These are phyloP conservation scores for Ochropleura plecta DNA, from an alignment of 2,888 invertebrate genomes.

Conservation along the genomic window DNA sequence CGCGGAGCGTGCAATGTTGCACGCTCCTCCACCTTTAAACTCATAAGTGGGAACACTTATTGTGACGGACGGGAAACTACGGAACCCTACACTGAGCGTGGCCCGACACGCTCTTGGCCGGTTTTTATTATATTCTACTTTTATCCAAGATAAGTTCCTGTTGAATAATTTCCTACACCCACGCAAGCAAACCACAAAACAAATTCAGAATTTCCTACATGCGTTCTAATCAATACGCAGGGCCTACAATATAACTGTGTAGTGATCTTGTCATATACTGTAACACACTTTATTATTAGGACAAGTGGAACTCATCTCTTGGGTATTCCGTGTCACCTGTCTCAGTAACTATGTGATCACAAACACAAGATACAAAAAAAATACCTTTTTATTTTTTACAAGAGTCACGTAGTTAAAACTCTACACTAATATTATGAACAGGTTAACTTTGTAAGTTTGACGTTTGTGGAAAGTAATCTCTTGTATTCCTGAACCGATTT, in stretches of 20 bases:
- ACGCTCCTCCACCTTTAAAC: too few relatives aligned
- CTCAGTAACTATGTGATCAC: conserved; percentile 5
- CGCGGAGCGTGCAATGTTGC: too few relatives aligned
- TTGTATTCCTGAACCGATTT: too few relatives aligned
- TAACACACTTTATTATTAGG: background rate
- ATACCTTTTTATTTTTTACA: background rate
- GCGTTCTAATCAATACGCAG: background rate
- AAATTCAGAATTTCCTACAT: background rate
- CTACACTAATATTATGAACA: too few relatives aligned
- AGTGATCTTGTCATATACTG: background rate
- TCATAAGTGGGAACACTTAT: too few relatives aligned
- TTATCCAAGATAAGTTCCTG: background rate
- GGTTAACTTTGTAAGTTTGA: too few relatives aligned
- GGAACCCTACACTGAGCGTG: too few relatives aligned
- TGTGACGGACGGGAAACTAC: too few relatives aligned
- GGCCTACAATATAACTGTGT: background rate
- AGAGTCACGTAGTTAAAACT: background rate
- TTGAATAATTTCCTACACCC: background rate
- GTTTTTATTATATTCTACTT: too few relatives aligned
- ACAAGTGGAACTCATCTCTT: conserved; percentile 2
- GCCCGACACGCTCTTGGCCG: too few relatives aligned
- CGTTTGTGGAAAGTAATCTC: too few relatives aligned
- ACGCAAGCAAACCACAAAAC: background rate
- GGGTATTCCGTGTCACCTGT: background rate
- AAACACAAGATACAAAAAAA: background rate